phyloP scores from a whole-genome alignment of 1,140 invertebrate genomes.

The Lucilia sericata region DNA sequence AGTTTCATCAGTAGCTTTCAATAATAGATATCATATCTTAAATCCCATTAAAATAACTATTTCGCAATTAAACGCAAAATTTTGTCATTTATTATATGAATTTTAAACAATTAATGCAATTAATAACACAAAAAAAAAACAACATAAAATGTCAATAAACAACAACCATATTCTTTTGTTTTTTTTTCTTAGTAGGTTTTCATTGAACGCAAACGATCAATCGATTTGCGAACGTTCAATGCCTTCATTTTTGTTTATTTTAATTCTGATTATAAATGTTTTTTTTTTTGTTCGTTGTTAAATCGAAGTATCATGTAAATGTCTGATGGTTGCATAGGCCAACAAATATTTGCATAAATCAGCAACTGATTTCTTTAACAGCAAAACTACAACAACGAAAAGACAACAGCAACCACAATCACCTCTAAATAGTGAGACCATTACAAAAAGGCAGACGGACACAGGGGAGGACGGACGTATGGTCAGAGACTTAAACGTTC shows the following conservation, averaged over 20 bases:
- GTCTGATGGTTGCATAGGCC: constrained; percentile 41
- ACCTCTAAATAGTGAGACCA: neutral
- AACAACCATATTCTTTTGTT: neutral
- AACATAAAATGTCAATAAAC: neutral
- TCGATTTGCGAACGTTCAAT: constrained; percentile 33
- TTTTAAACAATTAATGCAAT: neutral
- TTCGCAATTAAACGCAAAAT: too few species aligned
- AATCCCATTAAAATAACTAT: too few species aligned
- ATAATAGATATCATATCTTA: too few species aligned
- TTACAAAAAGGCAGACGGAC: neutral
- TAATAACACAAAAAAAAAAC: neutral
- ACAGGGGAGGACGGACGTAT: neutral
- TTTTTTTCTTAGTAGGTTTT: neutral
- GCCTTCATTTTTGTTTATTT: constrained; percentile 12
- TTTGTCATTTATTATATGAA: neutral
- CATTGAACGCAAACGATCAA: neutral
- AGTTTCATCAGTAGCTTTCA: too few species aligned
- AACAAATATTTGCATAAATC: constrained; percentile 44
- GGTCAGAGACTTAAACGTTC: neutral
- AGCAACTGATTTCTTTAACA: constrained; percentile 28
- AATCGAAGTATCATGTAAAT: constrained; percentile 36
- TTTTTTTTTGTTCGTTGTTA: constrained; percentile 32
- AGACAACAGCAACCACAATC: constrained; percentile 1
- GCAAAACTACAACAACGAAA: neutral
- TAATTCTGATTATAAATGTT: neutral